Evolutionary conservation across 1,140 invertebrate genomes (phyloP).

Genomic region (Hyles vespertilio): DNA sequence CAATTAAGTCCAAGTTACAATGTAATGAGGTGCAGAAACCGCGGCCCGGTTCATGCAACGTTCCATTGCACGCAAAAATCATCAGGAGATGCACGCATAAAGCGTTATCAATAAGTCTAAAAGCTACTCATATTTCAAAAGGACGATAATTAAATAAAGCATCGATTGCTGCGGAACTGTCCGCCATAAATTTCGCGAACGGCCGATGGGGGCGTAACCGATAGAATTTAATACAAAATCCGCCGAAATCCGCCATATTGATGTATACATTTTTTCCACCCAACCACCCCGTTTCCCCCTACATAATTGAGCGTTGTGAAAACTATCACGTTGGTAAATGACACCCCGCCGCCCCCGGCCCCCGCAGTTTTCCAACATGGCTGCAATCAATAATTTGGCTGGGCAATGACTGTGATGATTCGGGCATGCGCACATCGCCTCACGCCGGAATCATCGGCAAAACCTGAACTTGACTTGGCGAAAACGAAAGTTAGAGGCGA

Average conservation of each 20-base stretch:
- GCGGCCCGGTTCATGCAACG: too few species aligned
- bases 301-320: slow-evolving; percentile 73
- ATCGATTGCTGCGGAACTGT: slow-evolving; percentile 38
- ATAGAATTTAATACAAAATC: slow-evolving; percentile 72
- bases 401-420: slow-evolving; percentile 75
- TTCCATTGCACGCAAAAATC: too few species aligned
- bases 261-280: slow-evolving; percentile 63
- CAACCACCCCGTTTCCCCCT: slow-evolving; percentile 41
- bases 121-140: slow-evolving; percentile 19
- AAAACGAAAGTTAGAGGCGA: slow-evolving; percentile 72
- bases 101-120: slow-evolving; percentile 31
- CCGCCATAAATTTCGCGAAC: slow-evolving; percentile 50
- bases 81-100: background rate
- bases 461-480: slow-evolving; percentile 74
- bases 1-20: background rate
- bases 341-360: slow-evolving; percentile 43
- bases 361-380: slow-evolving; percentile 66
- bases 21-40: background rate
- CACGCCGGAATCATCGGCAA: slow-evolving; percentile 62
- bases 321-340: slow-evolving; percentile 73
- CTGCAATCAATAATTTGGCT: slow-evolving; percentile 73
- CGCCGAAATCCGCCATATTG: slow-evolving; percentile 63
- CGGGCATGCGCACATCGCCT: slow-evolving; percentile 53
- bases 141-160: slow-evolving; percentile 56
- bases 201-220: slow-evolving; percentile 44